phyloP scores from a whole-genome alignment of 2,113 vertebrate species.

The Siniperca knerii region DNA sequence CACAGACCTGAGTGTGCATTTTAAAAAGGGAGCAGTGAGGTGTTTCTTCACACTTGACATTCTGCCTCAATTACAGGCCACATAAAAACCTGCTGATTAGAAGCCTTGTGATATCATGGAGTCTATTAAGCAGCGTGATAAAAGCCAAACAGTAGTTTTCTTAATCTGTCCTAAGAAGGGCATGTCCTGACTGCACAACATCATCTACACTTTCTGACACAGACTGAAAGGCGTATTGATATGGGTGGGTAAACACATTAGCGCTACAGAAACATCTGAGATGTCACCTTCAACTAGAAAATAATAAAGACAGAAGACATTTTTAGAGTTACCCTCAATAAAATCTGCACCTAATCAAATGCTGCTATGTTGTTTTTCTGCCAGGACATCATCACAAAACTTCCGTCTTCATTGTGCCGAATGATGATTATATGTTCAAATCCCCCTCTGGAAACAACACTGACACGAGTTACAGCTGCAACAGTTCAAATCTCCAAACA shows the following conservation, averaged over 20 bases:
- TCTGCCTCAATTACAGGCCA: constrained; percentile 47
- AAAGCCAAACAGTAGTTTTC: constrained; percentile 35
- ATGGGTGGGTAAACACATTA: background rate
- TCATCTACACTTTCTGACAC: background rate
- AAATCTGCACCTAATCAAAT: background rate
- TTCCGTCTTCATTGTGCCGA: background rate
- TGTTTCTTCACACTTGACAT: constrained; percentile 43
- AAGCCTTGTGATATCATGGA: constrained; percentile 11
- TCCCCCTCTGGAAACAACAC: background rate
- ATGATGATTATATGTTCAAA: background rate
- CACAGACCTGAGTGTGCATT: constrained; percentile 45
- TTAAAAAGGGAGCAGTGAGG: constrained; percentile 38
- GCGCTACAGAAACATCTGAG: background rate
- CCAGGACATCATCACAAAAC: background rate
- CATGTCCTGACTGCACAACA: constrained; percentile 21
- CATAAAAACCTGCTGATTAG: constrained; percentile 25
- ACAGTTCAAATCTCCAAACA: background rate
- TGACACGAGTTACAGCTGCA: background rate
- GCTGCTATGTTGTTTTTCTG: background rate
- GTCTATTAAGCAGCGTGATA: constrained; percentile 10
- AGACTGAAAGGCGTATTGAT: background rate
- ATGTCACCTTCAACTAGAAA: background rate
- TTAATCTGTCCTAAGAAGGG: constrained; percentile 27
- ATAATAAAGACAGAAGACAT: background rate
- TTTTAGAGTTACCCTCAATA: background rate